phyloP scores from a whole-genome alignment of 1,140 invertebrate genomes.

The Drosophila tristis region DNA sequence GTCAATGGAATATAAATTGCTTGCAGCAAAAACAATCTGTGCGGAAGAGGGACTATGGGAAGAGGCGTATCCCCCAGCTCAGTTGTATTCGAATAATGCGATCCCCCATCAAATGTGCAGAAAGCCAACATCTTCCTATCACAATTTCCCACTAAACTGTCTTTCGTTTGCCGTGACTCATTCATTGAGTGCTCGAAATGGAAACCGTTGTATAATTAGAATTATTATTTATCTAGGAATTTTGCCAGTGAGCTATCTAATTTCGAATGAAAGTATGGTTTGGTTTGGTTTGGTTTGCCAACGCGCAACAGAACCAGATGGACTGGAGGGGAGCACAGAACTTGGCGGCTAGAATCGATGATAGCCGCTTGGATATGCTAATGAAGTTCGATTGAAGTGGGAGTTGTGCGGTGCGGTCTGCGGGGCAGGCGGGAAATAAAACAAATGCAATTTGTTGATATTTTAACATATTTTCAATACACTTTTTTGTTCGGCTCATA shows the following conservation, averaged over 20 bases:
- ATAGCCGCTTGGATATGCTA: background rate
- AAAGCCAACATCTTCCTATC: conserved; percentile 17
- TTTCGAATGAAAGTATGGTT: conserved; percentile 70
- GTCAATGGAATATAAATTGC: no score
- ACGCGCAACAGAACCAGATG: conserved; percentile 23
- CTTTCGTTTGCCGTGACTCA: conserved; percentile 16
- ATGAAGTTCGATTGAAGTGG: background rate
- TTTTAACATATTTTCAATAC: conserved; percentile 81
- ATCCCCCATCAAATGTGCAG: no score
- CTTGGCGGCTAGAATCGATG: background rate
- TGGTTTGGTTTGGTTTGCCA: conserved; percentile 19
- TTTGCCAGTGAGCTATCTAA: conserved; percentile 51
- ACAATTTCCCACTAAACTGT: conserved; percentile 10
- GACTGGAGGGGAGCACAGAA: conserved; percentile 14
- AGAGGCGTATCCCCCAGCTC: no score
- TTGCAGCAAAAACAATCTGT: no score
- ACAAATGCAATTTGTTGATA: conserved; percentile 58
- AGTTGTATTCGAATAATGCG: no score
- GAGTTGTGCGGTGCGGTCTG: no score
- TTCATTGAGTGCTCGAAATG: conserved; percentile 38
- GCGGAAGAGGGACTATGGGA: no score
- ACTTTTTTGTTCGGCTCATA: conserved; percentile 57
- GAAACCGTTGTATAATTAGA: conserved; percentile 38
- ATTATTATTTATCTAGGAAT: conserved; percentile 61
- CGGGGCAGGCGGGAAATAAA: conserved; percentile 39